A percentile compares a stretch with the other conserved stretches of the same genome.
These are phyloP conservation scores for Kuschelorhynchus macadamiae DNA, from an alignment of 2,888 invertebrate species.

Conservation along the genomic window DNA sequence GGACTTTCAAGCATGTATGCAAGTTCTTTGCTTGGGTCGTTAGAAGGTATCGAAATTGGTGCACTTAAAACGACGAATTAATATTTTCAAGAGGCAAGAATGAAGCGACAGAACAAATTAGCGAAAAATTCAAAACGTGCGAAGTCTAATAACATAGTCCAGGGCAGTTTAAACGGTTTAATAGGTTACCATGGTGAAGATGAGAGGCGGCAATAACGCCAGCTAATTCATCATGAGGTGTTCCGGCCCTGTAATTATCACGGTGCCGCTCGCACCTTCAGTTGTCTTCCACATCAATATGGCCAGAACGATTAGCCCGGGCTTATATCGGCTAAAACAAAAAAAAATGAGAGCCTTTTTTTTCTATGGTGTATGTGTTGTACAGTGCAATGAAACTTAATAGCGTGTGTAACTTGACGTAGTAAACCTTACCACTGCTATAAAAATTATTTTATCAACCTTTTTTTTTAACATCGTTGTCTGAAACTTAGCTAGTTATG, in stretches of 20 bases:
- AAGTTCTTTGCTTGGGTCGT: no score
- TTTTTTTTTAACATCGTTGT: no score
- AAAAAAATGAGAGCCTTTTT: no score
- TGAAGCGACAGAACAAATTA: constrained; percentile 37
- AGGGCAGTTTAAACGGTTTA: constrained; percentile 50
- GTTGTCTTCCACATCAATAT: constrained; percentile 17
- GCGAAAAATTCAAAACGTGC: constrained; percentile 34
- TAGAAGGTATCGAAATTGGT: no score
- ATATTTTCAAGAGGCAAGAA: constrained; percentile 29
- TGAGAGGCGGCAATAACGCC: constrained; percentile 65
- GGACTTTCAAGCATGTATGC: no score
- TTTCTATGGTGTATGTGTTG: no score
- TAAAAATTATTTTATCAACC: no score
- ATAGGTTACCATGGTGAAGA: constrained; percentile 59
- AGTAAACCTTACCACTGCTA: no score
- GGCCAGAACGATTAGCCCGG: constrained; percentile 17
- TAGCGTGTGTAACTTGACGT: no score
- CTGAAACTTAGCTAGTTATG: no score
- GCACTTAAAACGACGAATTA: constrained; percentile 22
- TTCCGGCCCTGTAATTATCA: constrained; percentile 58
- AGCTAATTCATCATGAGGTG: constrained; percentile 66
- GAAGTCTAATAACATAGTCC: constrained; percentile 34
- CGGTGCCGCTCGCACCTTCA: constrained; percentile 21
- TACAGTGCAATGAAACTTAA: no score
- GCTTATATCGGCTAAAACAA: constrained; percentile 19